phyloP scores from a whole-genome alignment of 2,888 invertebrate species.

The Nomada hirtipes region DNA sequence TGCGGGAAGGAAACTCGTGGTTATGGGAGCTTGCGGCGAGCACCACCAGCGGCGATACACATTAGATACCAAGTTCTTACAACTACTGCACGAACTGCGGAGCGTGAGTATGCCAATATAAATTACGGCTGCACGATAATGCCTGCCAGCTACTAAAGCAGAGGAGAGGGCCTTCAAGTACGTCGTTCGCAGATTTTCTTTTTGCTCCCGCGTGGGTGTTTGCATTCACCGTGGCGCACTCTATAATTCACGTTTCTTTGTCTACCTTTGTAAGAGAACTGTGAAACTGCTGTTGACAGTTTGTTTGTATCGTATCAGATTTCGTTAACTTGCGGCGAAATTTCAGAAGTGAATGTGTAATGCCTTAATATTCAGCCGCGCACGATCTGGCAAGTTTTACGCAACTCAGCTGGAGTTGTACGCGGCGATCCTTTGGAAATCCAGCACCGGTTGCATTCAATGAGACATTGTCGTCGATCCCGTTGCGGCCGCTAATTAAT shows the following conservation, averaged over 20 bases:
- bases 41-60: conserved; percentile 77
- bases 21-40: conserved; percentile 71
- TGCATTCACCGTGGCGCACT: conserved; percentile 4
- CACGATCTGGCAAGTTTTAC: background rate
- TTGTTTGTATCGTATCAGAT: conserved; percentile 36
- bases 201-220: conserved; percentile 21
- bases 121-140: conserved; percentile 74
- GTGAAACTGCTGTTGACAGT: conserved; percentile 50
- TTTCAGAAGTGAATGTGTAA: background rate
- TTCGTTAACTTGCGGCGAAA: conserved; percentile 30
- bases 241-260: conserved; percentile 53
- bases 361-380: background rate
- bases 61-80: conserved; percentile 78
- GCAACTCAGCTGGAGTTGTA: background rate
- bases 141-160: conserved; percentile 53
- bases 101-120: conserved; percentile 70
- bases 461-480: no score
- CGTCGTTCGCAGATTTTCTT: conserved; percentile 47
- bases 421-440: no score
- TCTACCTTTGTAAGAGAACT: background rate
- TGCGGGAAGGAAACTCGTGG: conserved; percentile 60
- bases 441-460: no score
- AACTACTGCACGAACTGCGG: conserved; percentile 68
- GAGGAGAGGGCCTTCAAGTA: conserved; percentile 24
- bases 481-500: no score